Conservation (phyloP, 2,888 invertebrate species). For the Mesopsocus fuscifrons region DNA sequence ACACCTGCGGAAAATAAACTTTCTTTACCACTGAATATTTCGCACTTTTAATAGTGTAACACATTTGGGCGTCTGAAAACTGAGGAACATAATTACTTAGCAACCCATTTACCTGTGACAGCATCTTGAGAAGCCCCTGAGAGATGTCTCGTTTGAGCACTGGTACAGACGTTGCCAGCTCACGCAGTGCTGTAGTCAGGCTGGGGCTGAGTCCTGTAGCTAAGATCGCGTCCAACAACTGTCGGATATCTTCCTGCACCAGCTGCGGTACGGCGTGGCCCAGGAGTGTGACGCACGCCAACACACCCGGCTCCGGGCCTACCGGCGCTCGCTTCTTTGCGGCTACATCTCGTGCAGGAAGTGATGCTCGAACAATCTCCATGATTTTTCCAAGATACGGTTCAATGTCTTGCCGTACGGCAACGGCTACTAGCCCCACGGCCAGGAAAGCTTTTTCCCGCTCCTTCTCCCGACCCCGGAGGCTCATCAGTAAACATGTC, state of each 20-base stretch:
- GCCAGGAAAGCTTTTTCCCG: slow-evolving; percentile 75
- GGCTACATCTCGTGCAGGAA: slow-evolving; percentile 31
- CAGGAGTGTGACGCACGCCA: slow-evolving; percentile 80
- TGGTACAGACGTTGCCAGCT: slow-evolving; percentile 76
- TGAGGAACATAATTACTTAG: too few species aligned
- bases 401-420: slow-evolving; percentile 64
- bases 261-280: slow-evolving; percentile 69
- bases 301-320: slow-evolving; percentile 70
- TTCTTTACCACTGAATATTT: too few species aligned
- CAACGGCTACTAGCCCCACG: slow-evolving; percentile 76
- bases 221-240: slow-evolving; percentile 79
- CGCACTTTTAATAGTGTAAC: too few species aligned
- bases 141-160: slow-evolving; percentile 76
- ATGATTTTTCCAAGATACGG: slow-evolving; percentile 66
- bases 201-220: slow-evolving; percentile 79
- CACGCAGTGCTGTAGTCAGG: slow-evolving; percentile 75
- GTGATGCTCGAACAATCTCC: slow-evolving; percentile 54
- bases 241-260: slow-evolving; percentile 58
- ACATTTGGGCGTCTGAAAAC: too few species aligned
- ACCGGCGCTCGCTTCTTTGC: slow-evolving; percentile 1
- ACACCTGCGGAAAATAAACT: too few species aligned
- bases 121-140: slow-evolving; percentile 76
- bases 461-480: slow-evolving; percentile 69
- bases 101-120: too few species aligned
- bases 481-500: slow-evolving; percentile 51